Evolutionary conservation across 1,140 invertebrate genomes (phyloP), one percentile per base, ranked within the genome.

Genomic region (Andricus grossulariae): DNA sequence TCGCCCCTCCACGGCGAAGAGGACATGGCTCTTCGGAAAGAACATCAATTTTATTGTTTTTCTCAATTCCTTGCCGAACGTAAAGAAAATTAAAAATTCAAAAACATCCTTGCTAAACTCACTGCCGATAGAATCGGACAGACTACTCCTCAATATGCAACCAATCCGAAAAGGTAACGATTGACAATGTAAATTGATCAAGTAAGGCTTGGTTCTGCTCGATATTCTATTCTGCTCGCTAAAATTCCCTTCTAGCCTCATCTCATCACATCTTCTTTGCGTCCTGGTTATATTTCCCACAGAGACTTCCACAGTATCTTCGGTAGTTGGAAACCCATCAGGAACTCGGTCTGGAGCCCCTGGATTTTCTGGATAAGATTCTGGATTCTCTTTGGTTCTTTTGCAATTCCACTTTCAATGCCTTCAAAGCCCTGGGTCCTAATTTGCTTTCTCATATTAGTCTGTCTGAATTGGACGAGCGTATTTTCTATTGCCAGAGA

Each of bases 11-110:
- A 89, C 88, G 90, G 90, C 86, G 90, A 92, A 92, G 91, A 92
- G 91, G 91, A 90, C 88, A 92, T 88, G 89, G 88, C 91, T 92
- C 92, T 92, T 92, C 90, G 90, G 88, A 92, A 92, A 92, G 90
- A 92, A 92, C 89, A 92, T 90, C 90, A 92, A 90, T 85, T 74
- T 80, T 89, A 91, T 90, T 88, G 89, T 91, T 86, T 77, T 82
- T 74, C 82, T 83, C 82, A 84, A 88, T 83, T 87, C 81, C 80
- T 90, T 87, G 82, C 85, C 89, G 87, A 90, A 91, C 88, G 89
- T 90, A 89, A 90, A 90, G 85, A 82, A 88, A 88, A 89, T 88
- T 85, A 88, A 85, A 87, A 86, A 84, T 84, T 50, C 74, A 75
- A 79, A 81, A 80, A 66, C 49, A 82, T 77, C 71, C n/a, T 66